These are phyloP conservation scores for Tenualosa ilisha DNA, from an alignment of 2,797 vertebrate genomes.

Conservation along the genomic window DNA sequence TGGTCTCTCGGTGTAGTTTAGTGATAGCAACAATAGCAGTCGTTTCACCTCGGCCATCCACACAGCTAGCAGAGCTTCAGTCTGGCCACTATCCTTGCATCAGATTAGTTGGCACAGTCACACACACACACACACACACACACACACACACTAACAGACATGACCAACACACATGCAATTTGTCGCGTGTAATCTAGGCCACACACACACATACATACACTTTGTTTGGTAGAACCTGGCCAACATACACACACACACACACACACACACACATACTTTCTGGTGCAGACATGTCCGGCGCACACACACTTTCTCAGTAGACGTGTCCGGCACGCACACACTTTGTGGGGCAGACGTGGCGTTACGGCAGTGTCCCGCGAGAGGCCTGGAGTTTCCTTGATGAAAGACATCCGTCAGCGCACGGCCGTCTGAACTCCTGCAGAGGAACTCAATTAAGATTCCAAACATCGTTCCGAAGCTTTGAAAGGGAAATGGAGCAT, in stretches of 20 bases:
- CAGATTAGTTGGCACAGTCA: background rate
- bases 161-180: too few relatives aligned
- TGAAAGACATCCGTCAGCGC: constrained; percentile 45
- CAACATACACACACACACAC: background rate
- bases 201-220: too few relatives aligned
- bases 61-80: background rate
- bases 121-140: background rate
- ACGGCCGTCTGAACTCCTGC: constrained; percentile 51
- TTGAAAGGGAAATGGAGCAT: constrained; percentile 73
- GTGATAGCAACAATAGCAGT: too few relatives aligned
- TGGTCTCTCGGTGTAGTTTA: too few relatives aligned
- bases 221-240: background rate
- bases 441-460: constrained; percentile 77
- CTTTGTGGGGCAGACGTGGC: background rate
- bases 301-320: background rate
- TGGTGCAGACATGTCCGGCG: too few relatives aligned
- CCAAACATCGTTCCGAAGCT: constrained; percentile 65
- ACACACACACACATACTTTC: background rate
- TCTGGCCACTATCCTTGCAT: background rate
- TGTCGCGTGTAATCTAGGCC: too few relatives aligned
- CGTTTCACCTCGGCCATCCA: background rate
- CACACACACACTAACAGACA: background rate
- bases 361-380: constrained; percentile 22
- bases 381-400: constrained; percentile 26
- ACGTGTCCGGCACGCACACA: background rate